Percentiles rank a stretch among this genome's conserved stretches.
phyloP scores from a whole-genome alignment of 2,797 vertebrate species.

The Gallinago solitaria region DNA sequence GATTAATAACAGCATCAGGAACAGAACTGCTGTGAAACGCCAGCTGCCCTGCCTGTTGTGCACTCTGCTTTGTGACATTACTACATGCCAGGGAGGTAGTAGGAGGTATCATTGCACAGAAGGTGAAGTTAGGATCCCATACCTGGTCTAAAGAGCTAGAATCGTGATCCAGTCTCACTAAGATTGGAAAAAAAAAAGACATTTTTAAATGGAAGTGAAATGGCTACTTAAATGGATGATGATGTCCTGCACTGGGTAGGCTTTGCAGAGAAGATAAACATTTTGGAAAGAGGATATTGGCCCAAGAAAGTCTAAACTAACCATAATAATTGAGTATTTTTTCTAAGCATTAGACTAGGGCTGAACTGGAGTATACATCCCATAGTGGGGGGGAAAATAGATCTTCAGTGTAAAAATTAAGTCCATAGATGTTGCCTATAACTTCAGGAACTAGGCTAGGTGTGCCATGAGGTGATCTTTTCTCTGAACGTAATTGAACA shows the following conservation, averaged over 20 bases:
- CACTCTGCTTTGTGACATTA: background rate
- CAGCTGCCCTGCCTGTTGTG: background rate
- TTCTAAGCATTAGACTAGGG: background rate
- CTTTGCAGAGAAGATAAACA: background rate
- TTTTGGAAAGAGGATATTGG: background rate
- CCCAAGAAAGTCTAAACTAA: background rate
- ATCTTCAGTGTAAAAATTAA: background rate
- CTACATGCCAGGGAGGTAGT: accelerated
- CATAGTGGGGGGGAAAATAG: background rate
- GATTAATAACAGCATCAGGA: background rate
- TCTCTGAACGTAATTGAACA: background rate
- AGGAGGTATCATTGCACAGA: accelerated
- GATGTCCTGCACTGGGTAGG: too few species aligned
- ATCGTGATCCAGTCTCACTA: background rate
- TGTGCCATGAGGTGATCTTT: background rate
- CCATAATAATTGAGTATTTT: background rate
- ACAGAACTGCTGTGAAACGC: background rate
- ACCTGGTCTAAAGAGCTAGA: background rate
- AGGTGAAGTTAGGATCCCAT: background rate
- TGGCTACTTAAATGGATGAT: background rate
- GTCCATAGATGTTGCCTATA: background rate
- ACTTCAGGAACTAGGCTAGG: background rate
- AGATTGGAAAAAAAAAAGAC: background rate
- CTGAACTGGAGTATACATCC: background rate
- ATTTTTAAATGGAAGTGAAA: background rate